These are phyloP conservation scores for Leucophora obtusa DNA, from an alignment of 2,888 invertebrate genomes.

Conservation along the genomic window DNA sequence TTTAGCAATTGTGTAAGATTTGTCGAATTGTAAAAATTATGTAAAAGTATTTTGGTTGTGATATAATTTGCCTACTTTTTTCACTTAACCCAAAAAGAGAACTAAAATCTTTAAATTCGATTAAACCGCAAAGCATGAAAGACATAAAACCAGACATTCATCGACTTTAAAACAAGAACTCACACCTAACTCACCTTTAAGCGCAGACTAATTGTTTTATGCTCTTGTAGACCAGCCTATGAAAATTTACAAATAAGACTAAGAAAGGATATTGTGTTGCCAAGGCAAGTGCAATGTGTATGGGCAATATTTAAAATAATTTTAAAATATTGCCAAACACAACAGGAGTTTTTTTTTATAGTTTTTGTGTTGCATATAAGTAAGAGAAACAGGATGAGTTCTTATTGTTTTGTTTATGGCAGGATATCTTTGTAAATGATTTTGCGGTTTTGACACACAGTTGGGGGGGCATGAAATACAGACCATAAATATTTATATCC, in stretches of 20 bases:
- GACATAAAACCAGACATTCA: constrained; percentile 13
- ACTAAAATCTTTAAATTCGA: constrained; percentile 57
- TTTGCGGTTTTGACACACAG: constrained; percentile 61
- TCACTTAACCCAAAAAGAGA: neutral
- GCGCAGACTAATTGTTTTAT: constrained; percentile 24
- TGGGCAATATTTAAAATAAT: constrained; percentile 9
- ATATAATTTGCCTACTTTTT: constrained; percentile 23
- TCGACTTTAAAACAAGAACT: constrained; percentile 5
- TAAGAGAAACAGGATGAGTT: neutral
- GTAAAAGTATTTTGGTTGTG: constrained; percentile 24
- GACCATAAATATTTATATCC: constrained; percentile 16
- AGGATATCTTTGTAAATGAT: constrained; percentile 53
- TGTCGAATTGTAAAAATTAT: constrained; percentile 14
- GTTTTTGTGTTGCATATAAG: neutral
- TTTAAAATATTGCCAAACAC: constrained; percentile 18
- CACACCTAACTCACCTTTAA: neutral
- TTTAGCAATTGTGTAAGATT: neutral
- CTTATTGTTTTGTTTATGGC: neutral
- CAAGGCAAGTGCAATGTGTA: constrained; percentile 16
- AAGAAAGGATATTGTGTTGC: constrained; percentile 13
- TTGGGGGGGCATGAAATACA: neutral
- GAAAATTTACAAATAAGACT: neutral
- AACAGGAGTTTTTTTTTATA: neutral
- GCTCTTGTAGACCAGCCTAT: constrained; percentile 23
- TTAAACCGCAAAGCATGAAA: constrained; percentile 66